Percentiles rank a stretch among this genome's conserved stretches.
These are phyloP conservation scores for Megastigmus dorsalis DNA, from an alignment of 2,888 invertebrate species.

Conservation along the genomic window DNA sequence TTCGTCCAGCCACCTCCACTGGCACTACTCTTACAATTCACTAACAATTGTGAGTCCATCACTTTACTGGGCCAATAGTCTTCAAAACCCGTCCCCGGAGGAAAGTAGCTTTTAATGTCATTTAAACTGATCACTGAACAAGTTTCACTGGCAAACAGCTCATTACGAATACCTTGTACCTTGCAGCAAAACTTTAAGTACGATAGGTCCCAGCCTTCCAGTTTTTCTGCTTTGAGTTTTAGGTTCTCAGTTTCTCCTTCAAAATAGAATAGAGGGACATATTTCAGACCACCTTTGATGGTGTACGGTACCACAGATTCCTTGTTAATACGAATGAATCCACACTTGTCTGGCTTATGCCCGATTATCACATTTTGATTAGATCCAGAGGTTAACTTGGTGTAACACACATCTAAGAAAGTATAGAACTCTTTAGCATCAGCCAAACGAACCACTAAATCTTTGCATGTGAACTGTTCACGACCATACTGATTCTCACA, in stretches of 20 bases:
- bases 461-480: conserved; percentile 90
- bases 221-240: conserved; percentile 88
- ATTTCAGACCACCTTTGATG: conserved; percentile 87
- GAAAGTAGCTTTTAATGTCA: conserved; percentile 93
- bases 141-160: conserved; percentile 92
- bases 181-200: conserved; percentile 96
- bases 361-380: conserved; percentile 77
- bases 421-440: conserved; percentile 94
- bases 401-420: conserved; percentile 92
- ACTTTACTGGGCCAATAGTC: conserved; percentile 96
- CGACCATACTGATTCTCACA: conserved; percentile 93
- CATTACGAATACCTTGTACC: conserved; percentile 93
- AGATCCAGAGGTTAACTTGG: conserved; percentile 83
- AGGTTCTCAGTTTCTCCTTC: conserved; percentile 95
- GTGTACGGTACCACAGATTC: conserved; percentile 96
- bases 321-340: conserved; percentile 93
- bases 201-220: conserved; percentile 94
- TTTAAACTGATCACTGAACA: conserved; percentile 93
- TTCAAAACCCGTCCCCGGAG: conserved; percentile 91
- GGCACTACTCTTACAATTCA: conserved; percentile 78
- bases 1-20: conserved; percentile 85
- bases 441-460: conserved; percentile 89
- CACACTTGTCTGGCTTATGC: conserved; percentile 83
- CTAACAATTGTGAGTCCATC: conserved; percentile 86
- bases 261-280: conserved; percentile 93